Evolutionary conservation across 2,113 vertebrate genomes (phyloP).

Genomic region (Callipepla californica): DNA sequence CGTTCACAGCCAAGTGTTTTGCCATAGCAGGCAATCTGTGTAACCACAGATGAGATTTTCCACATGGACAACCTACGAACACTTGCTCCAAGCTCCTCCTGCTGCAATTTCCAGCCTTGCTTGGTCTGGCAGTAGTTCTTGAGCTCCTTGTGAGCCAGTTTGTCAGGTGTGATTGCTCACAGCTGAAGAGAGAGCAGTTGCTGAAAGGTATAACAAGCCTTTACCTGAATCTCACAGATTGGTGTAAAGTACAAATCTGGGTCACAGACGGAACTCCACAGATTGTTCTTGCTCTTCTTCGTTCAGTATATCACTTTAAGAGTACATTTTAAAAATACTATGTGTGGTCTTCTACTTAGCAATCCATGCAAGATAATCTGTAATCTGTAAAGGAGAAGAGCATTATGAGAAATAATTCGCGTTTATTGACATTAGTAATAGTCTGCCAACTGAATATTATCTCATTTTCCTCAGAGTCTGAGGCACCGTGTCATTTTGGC

Average conservation of each 20-base stretch:
- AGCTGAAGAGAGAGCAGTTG: background rate
- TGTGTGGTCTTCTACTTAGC: background rate
- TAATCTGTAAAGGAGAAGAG: background rate
- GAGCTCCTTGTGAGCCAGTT: background rate
- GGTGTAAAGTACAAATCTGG: background rate
- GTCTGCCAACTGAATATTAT: background rate
- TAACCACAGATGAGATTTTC: background rate
- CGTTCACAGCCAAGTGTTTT: background rate
- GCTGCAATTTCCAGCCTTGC: background rate
- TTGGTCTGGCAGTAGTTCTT: background rate
- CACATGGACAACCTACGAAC: accelerated
- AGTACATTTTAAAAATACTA: background rate
- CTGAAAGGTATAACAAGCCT: background rate
- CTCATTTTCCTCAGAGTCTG: background rate
- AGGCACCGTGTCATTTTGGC: background rate
- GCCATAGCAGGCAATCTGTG: background rate
- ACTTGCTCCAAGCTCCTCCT: background rate
- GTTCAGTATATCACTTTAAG: background rate
- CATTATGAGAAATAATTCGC: background rate
- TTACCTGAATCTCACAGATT: background rate
- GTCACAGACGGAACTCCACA: background rate
- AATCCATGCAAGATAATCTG: background rate
- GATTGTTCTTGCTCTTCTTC: background rate
- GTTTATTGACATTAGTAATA: background rate
- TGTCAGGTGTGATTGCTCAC: background rate